Percentiles rank a stretch among this genome's conserved stretches.
Conservation (phyloP, 2,113 vertebrate genomes). For the Melanerpes formicivorus region DNA sequence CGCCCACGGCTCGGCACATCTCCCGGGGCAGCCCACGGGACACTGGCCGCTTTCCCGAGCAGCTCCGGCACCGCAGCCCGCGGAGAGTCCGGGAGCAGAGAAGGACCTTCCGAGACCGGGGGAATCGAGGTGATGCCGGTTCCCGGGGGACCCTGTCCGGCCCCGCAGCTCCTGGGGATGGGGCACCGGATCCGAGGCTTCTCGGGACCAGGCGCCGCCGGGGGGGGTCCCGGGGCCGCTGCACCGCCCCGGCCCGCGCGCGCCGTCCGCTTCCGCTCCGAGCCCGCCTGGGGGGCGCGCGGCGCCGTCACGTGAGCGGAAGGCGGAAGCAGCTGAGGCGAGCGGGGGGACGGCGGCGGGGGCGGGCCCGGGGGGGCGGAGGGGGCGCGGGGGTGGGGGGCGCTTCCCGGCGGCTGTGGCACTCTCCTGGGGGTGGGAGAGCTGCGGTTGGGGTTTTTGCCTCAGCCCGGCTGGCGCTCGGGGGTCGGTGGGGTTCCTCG, state of each 20-base stretch:
- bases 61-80: neutral
- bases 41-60: neutral
- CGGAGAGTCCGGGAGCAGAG: neutral
- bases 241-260: neutral
- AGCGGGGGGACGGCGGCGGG: neutral
- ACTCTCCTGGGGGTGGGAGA: no score
- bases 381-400: no score
- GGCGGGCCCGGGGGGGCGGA: no score
- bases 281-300: neutral
- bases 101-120: neutral
- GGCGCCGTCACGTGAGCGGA: neutral
- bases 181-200: no score
- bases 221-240: neutral
- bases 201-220: no score
- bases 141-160: no score
- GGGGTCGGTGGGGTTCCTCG: no score
- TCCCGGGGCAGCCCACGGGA: neutral
- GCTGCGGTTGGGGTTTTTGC: accelerated
- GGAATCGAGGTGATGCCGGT: neutral
- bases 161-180: no score
- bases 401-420: neutral
- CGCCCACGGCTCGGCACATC: neutral
- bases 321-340: neutral
- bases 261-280: neutral
- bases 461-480: neutral